A percentile compares a stretch with the other conserved stretches of the same genome.
These are phyloP conservation scores for Tachycineta bicolor DNA, from an alignment of 2,113 vertebrate genomes.

Conservation along the genomic window DNA sequence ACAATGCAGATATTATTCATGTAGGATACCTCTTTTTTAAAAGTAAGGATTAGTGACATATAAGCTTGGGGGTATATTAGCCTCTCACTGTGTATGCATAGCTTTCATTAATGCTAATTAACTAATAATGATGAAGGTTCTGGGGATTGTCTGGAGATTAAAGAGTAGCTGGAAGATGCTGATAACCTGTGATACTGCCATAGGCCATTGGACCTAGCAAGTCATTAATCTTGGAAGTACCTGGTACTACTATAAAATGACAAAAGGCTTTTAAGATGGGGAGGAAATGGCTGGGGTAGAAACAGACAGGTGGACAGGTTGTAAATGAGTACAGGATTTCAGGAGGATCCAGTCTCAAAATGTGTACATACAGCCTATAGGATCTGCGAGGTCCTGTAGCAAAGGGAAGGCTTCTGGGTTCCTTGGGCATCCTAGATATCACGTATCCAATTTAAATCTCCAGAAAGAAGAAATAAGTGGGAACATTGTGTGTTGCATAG, in stretches of 20 bases:
- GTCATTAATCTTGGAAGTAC: conserved; percentile 71
- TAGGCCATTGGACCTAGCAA: conserved; percentile 55
- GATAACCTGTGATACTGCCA: conserved; percentile 71
- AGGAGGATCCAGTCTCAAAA: neutral
- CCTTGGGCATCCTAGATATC: neutral
- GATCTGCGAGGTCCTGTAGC: neutral
- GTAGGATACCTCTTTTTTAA: neutral
- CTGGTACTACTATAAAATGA: conserved; percentile 56
- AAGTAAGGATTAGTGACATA: conserved; percentile 15
- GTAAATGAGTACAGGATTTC: neutral
- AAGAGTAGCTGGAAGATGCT: conserved; percentile 63
- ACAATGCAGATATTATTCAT: neutral
- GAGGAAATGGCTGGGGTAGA: neutral
- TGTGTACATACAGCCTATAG: neutral
- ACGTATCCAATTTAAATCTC: neutral
- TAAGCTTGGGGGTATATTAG: conserved; percentile 10
- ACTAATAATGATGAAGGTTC: conserved; percentile 38
- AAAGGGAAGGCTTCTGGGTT: neutral
- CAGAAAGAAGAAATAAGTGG: neutral
- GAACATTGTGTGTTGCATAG: neutral
- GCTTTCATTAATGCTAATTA: conserved; percentile 58
- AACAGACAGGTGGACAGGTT: neutral
- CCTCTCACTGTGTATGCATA: conserved; percentile 7
- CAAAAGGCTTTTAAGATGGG: neutral
- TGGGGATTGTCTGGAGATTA: conserved; percentile 69